phyloP scores from a whole-genome alignment of 23 tunicate genomes.

The Styela plicata region DNA sequence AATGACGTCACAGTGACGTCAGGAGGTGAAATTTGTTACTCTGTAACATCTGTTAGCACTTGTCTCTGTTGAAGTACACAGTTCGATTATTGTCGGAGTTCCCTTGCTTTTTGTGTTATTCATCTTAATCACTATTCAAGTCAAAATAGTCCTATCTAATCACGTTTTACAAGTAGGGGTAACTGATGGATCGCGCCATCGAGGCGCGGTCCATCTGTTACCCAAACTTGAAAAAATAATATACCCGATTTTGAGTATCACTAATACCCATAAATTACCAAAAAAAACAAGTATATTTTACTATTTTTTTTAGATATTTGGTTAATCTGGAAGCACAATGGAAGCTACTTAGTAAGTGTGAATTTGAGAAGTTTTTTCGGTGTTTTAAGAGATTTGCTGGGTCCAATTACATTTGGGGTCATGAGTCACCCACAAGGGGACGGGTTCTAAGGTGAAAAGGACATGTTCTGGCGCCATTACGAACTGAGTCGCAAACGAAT shows the following conservation, averaged over 20 bases:
- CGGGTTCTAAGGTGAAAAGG: not conserved
- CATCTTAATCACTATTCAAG: too few species aligned
- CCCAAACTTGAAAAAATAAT: too few species aligned
- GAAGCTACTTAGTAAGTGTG: not conserved
- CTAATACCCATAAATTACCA: not conserved
- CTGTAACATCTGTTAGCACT: not conserved
- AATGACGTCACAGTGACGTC: not conserved
- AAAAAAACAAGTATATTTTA: not conserved
- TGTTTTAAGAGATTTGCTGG: not conserved
- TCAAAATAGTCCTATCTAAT: too few species aligned
- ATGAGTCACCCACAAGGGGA: not conserved
- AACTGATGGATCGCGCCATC: too few species aligned
- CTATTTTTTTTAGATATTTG: not conserved
- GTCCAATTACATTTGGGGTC: not conserved
- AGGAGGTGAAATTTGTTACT: not conserved
- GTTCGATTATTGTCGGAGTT: not conserved
- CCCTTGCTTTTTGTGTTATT: not conserved
- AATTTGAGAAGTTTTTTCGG: not conserved
- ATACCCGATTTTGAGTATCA: too few species aligned
- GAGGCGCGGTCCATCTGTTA: too few species aligned
- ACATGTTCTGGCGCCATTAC: not conserved
- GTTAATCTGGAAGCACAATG: not conserved
- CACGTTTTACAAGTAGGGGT: too few species aligned
- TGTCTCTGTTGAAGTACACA: not conserved
- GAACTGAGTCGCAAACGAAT: too few species aligned